These are phyloP conservation scores for Mystacornis crossleyi DNA, from an alignment of 2,113 vertebrate genomes.

Conservation along the genomic window DNA sequence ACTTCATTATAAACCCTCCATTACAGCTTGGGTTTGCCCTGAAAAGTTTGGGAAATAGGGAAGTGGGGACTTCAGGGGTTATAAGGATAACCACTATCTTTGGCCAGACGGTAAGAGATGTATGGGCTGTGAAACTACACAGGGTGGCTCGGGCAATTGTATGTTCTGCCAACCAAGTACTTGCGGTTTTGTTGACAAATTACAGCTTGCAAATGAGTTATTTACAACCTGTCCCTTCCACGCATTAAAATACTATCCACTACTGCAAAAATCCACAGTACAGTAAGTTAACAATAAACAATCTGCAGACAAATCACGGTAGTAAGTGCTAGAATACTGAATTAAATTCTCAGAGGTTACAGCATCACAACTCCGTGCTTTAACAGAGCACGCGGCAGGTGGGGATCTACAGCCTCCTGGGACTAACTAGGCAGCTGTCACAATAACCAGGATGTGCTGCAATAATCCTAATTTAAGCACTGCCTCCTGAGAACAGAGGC, in stretches of 20 bases:
- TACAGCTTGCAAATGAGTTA: background rate
- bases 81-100: rapidly evolving
- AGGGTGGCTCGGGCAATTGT: rapidly evolving
- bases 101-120: background rate
- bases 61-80: background rate
- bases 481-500: background rate
- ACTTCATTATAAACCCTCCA: background rate
- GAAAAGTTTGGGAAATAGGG: background rate
- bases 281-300: background rate
- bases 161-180: background rate
- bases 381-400: background rate
- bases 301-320: background rate
- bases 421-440: background rate
- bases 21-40: background rate
- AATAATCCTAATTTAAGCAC: background rate
- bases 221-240: background rate
- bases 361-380: background rate
- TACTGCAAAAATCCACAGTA: background rate
- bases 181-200: background rate
- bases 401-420: background rate
- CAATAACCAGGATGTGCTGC: background rate
- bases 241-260: background rate
- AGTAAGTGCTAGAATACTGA: rapidly evolving
- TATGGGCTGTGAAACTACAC: background rate
- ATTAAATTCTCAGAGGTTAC: background rate